Evolutionary conservation across 2,113 vertebrate species (phyloP), one percentile per base, ranked within the genome.

Genomic region (Myotis davidii): DNA sequence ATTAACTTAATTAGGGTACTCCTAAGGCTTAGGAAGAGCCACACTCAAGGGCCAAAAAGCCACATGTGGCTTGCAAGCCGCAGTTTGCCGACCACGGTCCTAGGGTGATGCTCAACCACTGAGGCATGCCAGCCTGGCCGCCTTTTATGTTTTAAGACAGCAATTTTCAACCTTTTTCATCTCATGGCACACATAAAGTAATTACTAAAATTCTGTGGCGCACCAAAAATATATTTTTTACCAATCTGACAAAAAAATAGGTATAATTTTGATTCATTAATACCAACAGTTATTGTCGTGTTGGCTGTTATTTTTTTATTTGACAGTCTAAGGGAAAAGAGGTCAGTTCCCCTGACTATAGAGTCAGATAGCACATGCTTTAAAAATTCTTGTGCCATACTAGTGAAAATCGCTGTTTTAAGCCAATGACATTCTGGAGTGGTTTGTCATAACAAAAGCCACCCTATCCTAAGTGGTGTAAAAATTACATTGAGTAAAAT

Each of bases 401-500:
- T 45, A 13, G 39, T 73, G 70, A 42, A 73, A 73, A 72, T 81
- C 59, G 21, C 67, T 73, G 10, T 73, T 76, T 88, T 72, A 90
- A 73, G 17, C 18, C 65, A 81, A 1, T 42, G 18, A 48, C 70
- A 61, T 61, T 67, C 54, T 72, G 0, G 9, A 18, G 3, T 81
- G 4, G 10, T 64, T 73, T 92, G 13, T 94, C 56, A 54, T 39
- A 91, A 29, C 27, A 45, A 93, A 85, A 56, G 9, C 17, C 74
- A 42, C 52, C 32, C n/a, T 94, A 52, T 85, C 42, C n/a, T 27
- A 14, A 91, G 1, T 50, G 6, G 48, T 59, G 0, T 42, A 90
- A 73, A 54, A 85, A 81, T 70, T n/a, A 88, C 54, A 67, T 32
- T 76, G 25, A 93, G 45, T 81, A 84, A 73, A 93, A 67, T 85